Evolutionary conservation across 2,888 invertebrate species (phyloP).

Genomic region (Spodoptera exigua): DNA sequence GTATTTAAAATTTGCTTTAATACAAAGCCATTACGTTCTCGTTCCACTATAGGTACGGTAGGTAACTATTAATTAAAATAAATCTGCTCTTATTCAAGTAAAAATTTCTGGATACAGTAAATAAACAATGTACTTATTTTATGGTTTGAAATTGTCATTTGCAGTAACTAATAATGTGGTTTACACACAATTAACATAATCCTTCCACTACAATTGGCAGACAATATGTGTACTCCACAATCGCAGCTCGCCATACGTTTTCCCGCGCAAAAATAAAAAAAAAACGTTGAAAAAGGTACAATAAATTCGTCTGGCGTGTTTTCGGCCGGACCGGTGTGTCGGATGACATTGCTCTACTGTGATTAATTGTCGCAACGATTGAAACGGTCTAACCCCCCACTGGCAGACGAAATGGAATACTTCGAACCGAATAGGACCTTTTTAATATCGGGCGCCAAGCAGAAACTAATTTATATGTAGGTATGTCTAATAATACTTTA

Average conservation of each 20-base stretch:
- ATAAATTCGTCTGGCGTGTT: slow-evolving; percentile 76
- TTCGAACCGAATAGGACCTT: slow-evolving; percentile 79
- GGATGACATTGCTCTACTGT: slow-evolving; percentile 88
- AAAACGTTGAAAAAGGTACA: slow-evolving; percentile 65
- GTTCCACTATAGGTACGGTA: background rate
- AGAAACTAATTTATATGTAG: slow-evolving; percentile 80
- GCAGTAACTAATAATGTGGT: slow-evolving; percentile 5
- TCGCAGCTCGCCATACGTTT: slow-evolving; percentile 49
- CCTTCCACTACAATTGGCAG: background rate
- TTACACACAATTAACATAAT: slow-evolving; percentile 7
- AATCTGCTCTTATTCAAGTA: slow-evolving; percentile 3
- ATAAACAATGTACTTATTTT: background rate
- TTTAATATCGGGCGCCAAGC: slow-evolving; percentile 81
- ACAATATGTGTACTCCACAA: slow-evolving; percentile 24
- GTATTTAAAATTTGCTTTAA: background rate
- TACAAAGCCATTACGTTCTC: slow-evolving; percentile 5
- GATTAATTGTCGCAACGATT: slow-evolving; percentile 88
- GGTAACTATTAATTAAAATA: slow-evolving; percentile 12
- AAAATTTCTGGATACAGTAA: background rate
- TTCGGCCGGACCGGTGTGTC: slow-evolving; percentile 76
- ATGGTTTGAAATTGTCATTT: no score
- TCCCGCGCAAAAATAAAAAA: slow-evolving; percentile 49
- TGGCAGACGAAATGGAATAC: slow-evolving; percentile 87
- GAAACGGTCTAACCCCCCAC: slow-evolving; percentile 86
- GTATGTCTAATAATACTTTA: slow-evolving; percentile 64